A percentile compares a stretch with the other conserved stretches of the same genome.
Evolutionary conservation across 1,140 invertebrate genomes (phyloP).

Genomic region (Ridgeia piscesae): DNA sequence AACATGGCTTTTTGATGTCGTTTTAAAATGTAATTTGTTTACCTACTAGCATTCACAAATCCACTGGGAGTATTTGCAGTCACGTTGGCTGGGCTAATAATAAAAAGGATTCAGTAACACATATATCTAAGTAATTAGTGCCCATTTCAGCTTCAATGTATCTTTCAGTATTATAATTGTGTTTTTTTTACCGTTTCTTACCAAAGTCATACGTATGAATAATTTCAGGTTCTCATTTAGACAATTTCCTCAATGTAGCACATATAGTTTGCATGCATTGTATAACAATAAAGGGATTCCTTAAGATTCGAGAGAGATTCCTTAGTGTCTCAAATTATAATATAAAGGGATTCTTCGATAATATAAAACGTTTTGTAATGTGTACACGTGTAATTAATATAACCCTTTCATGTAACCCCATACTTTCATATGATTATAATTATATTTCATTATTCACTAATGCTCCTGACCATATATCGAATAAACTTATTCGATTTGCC

Average conservation of each 20-base stretch:
- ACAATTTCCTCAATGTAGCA: not conserved
- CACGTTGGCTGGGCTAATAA: not conserved
- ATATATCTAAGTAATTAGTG: not conserved
- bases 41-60: not conserved
- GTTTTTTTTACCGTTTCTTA: not conserved
- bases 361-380: too few relatives aligned
- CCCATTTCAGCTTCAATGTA: not conserved
- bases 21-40: not conserved
- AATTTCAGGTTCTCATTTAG: not conserved
- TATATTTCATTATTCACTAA: too few relatives aligned
- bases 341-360: too few relatives aligned
- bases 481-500: not conserved
- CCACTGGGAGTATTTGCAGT: not conserved
- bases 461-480: not conserved
- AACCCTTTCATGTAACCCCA: too few relatives aligned
- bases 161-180: not conserved
- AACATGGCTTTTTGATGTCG: too few relatives aligned
- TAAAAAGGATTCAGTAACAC: not conserved
- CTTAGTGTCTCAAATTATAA: too few relatives aligned
- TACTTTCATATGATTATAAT: too few relatives aligned
- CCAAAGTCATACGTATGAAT: not conserved
- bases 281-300: too few relatives aligned
- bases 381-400: too few relatives aligned
- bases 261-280: not conserved
- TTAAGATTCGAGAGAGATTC: too few relatives aligned